phyloP scores from a whole-genome alignment of 2,888 invertebrate species.

The Perithous albicinctus region DNA sequence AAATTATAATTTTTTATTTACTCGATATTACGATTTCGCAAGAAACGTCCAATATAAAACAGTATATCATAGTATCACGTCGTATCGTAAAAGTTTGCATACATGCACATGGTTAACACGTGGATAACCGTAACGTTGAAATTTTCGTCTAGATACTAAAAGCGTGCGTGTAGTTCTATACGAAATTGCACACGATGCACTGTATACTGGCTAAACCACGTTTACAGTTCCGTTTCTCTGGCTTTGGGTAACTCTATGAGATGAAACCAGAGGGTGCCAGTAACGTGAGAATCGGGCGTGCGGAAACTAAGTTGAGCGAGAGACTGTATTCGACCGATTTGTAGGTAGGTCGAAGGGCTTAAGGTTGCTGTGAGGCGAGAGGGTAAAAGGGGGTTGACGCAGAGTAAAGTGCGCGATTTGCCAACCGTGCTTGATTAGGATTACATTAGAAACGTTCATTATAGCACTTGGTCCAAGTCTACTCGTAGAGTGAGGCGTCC shows the following conservation, averaged over 20 bases:
- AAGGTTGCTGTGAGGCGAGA: not conserved
- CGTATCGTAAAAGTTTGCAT: not conserved
- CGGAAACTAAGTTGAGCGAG: slow-evolving; percentile 51
- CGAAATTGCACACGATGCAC: slow-evolving; percentile 11
- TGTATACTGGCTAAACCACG: not conserved
- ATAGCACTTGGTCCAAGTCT: slow-evolving; percentile 41
- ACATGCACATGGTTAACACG: not conserved
- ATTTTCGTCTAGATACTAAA: not conserved
- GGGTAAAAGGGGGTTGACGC: not conserved
- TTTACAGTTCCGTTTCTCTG: slow-evolving; percentile 31
- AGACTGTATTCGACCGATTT: slow-evolving; percentile 44
- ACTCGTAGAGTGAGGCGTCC: slow-evolving; percentile 4
- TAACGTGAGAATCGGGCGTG: slow-evolving; percentile 26
- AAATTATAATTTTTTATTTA: no score
- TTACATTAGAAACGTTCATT: slow-evolving; percentile 57
- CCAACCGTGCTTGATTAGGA: slow-evolving; percentile 69
- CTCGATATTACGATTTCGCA: no score
- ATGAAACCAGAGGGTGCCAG: slow-evolving; percentile 2
- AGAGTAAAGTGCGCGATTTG: not conserved
- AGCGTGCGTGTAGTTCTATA: slow-evolving; percentile 12
- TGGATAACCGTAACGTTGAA: not conserved
- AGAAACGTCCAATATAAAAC: no score
- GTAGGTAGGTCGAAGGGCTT: slow-evolving; percentile 15
- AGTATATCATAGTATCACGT: not conserved
- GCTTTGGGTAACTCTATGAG: not conserved